Percentiles rank a stretch among this genome's conserved stretches.
Conservation (phyloP, 1,140 invertebrate species). For the Heliothis subflexa region DNA sequence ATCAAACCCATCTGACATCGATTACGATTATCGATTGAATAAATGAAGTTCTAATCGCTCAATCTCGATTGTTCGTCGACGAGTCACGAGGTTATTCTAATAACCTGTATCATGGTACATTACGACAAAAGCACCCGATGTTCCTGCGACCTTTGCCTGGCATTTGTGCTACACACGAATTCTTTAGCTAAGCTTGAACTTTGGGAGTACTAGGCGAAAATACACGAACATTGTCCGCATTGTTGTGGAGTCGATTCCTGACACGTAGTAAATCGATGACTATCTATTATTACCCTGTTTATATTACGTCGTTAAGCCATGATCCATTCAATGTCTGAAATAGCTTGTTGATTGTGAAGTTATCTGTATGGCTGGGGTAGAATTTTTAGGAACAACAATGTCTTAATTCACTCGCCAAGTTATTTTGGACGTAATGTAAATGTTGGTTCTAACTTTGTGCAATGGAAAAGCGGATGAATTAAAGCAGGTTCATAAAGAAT, state of each 20-base stretch:
- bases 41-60: conserved; percentile 52
- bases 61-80: conserved; percentile 58
- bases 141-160: conserved; percentile 71
- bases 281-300: conserved; percentile 27
- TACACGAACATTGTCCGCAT: conserved; percentile 66
- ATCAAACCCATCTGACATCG: conserved; percentile 15
- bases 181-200: conserved; percentile 70
- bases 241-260: conserved; percentile 59
- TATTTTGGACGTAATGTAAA: too few relatives aligned
- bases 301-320: not conserved
- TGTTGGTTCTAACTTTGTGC: not conserved
- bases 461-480: not conserved
- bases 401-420: too few relatives aligned
- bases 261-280: not conserved
- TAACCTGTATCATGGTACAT: conserved; percentile 45
- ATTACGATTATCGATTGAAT: conserved; percentile 42
- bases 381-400: too few relatives aligned
- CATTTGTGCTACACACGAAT: conserved; percentile 71
- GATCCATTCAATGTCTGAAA: too few relatives aligned
- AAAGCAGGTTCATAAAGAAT: not conserved
- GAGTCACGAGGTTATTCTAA: conserved; percentile 59
- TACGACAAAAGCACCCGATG: conserved; percentile 58
- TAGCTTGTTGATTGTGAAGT: too few relatives aligned
- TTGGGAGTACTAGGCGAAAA: conserved; percentile 57
- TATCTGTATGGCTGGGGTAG: too few relatives aligned